These are phyloP conservation scores for Drosophila imparisetae DNA, from an alignment of 2,888 invertebrate genomes.

Conservation along the genomic window DNA sequence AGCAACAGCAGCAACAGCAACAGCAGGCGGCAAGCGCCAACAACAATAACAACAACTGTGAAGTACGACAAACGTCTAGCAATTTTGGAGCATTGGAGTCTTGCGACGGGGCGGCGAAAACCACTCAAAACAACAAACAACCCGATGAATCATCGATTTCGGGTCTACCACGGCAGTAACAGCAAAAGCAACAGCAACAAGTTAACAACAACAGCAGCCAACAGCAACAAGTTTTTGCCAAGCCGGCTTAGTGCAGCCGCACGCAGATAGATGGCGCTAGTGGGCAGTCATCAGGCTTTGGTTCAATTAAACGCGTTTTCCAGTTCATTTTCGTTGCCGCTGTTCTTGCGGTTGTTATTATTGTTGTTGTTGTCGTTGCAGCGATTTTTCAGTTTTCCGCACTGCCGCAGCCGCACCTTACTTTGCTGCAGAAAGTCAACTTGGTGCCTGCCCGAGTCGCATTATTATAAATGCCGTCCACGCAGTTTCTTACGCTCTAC, in stretches of 20 bases:
- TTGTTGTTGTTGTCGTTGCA: slow-evolving; percentile 30
- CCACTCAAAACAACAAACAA: slow-evolving; percentile 74
- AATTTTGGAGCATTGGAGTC: slow-evolving; percentile 50
- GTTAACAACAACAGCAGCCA: slow-evolving; percentile 20
- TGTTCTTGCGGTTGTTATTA: slow-evolving; percentile 22
- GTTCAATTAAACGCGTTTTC: slow-evolving; percentile 77
- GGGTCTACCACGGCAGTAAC: slow-evolving; percentile 52
- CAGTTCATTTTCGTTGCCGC: slow-evolving; percentile 54
- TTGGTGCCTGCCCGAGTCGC: slow-evolving; percentile 41
- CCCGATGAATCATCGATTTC: slow-evolving; percentile 79
- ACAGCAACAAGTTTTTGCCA: slow-evolving; percentile 51
- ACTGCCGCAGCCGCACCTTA: slow-evolving; percentile 77
- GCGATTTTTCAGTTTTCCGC: slow-evolving; percentile 66
- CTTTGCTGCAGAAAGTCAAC: slow-evolving; percentile 59
- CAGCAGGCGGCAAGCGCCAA: slow-evolving; percentile 77
- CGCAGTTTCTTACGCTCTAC: slow-evolving; percentile 79
- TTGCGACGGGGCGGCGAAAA: slow-evolving; percentile 46
- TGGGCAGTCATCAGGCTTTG: slow-evolving; percentile 64
- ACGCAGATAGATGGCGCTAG: slow-evolving; percentile 79
- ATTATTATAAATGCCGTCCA: slow-evolving; percentile 83
- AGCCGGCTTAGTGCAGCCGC: slow-evolving; percentile 66
- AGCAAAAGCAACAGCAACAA: slow-evolving; percentile 17
- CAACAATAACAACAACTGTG: slow-evolving; percentile 41
- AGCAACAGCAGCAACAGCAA: slow-evolving; percentile 37
- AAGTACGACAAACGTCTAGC: slow-evolving; percentile 74